Base-by-base conservation (phyloP, 2,888 invertebrate species). In the Phyllotreta cruciferae region DNA sequence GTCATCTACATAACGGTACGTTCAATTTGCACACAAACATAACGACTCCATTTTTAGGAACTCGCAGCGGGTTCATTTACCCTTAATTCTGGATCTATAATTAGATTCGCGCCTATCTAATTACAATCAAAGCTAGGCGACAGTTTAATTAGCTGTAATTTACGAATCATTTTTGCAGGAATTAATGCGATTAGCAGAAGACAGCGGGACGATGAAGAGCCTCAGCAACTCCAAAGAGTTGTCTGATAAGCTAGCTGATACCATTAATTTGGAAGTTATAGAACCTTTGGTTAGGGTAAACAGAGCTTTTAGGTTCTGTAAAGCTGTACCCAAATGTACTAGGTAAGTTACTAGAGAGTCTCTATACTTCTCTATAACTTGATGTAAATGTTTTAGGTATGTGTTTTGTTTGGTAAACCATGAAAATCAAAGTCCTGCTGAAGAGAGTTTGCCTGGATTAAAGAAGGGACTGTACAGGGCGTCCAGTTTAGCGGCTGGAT, bases 201-300 rank as follows among this genome's bases (percentile, higher is more conserved):
- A 88, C 24, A 87, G 87, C 55, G 89, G 90, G 7, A 83, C 88
- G 8, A 34, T 69, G 8, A 62, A 62, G 34, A 53, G 81, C 90
- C 74, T 85, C 87, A 11, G 84, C 69, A 90, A 90, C 76, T 87
- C 91, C 72, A 86, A 86, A 72, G 89, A 90, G 61, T 81, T 93
- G 6, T 90, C 90, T 8, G 89, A 90, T 78, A 87, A 89, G 72
- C 79, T 94, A 64, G 90, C 92, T 0, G 91, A 93, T 76, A 89
- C 91, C 0, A 85, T 94, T 54, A 93, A 93, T 80, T 81, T 92
- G 74, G 93, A 93, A 81, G 86, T 93, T 63, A 90, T 93, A 56
- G 91, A 92, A 76, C 93, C 93, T 0, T 85, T 93, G 34, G 85
- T 92, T n/a, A 85, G 92, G 78, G 90, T 92, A 9, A 91, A 92